Evolutionary conservation across 2,888 invertebrate genomes (phyloP).

Genomic region (Deilephila porcellus): DNA sequence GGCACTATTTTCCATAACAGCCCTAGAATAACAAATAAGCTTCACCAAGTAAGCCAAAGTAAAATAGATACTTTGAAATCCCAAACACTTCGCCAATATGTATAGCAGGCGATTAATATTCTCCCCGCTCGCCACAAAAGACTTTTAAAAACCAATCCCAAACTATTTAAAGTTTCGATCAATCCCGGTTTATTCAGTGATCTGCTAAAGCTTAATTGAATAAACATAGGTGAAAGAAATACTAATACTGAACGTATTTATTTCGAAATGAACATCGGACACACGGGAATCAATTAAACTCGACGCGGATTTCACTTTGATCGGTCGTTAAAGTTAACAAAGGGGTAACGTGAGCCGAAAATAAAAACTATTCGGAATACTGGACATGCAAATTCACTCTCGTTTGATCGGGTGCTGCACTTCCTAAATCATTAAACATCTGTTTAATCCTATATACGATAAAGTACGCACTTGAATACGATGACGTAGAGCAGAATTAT

Average conservation of each 20-base stretch:
- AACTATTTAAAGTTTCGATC: neutral
- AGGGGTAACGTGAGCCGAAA: constrained; percentile 34
- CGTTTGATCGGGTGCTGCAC: neutral
- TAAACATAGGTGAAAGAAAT: constrained; percentile 5
- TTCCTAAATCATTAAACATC: neutral
- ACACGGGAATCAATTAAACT: constrained; percentile 46
- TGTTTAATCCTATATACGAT: neutral
- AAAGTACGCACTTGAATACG: too few relatives aligned
- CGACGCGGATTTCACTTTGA: constrained; percentile 49
- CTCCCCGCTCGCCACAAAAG: neutral
- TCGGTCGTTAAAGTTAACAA: constrained; percentile 45
- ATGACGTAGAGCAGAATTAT: too few relatives aligned
- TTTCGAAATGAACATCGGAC: constrained; percentile 34
- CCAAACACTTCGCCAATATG: neutral
- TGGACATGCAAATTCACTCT: constrained; percentile 4
- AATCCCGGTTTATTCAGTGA: neutral
- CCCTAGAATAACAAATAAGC: neutral
- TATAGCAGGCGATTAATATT: neutral
- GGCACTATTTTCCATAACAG: neutral
- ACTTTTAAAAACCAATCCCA: neutral
- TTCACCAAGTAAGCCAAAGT: neutral
- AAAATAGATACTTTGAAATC: neutral
- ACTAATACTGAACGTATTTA: constrained; percentile 24
- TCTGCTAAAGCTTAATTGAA: constrained; percentile 8
- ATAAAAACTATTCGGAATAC: constrained; percentile 30